phyloP scores from a whole-genome alignment of 2,113 vertebrate species.

The Tauraco erythrolophus region DNA sequence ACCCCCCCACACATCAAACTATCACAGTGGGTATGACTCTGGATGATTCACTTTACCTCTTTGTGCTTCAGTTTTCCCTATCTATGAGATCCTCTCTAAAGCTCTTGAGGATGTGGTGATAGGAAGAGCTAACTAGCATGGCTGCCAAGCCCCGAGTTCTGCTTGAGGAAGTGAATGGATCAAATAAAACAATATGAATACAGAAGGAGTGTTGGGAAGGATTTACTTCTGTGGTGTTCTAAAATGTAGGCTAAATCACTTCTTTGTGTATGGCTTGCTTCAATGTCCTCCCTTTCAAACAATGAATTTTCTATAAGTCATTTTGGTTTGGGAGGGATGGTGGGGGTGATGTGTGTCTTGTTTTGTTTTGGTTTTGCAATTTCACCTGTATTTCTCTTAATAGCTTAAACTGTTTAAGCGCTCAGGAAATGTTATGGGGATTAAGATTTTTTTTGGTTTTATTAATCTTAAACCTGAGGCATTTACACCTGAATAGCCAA shows the following conservation, averaged over 20 bases:
- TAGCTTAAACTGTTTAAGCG: background rate
- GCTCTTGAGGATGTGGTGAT: background rate
- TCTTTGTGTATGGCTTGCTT: background rate
- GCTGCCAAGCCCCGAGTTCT: background rate
- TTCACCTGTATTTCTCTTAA: background rate
- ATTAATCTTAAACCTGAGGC: background rate
- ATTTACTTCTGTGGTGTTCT: background rate
- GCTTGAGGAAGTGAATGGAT: background rate
- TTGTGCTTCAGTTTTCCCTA: background rate
- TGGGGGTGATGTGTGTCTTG: fast-evolving
- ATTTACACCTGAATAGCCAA: background rate
- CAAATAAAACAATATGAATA: background rate
- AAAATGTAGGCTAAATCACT: background rate
- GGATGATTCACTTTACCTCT: background rate
- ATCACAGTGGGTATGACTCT: background rate
- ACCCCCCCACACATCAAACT: too few relatives aligned
- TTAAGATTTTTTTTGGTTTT: background rate
- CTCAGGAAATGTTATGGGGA: background rate
- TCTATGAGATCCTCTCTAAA: background rate
- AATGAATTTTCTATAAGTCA: background rate
- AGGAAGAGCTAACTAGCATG: background rate
- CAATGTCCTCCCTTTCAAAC: background rate
- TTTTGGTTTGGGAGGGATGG: fast-evolving
- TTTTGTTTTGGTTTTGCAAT: background rate
- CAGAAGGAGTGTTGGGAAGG: background rate